Evolutionary conservation across 1,140 invertebrate species (phyloP), one percentile per base, ranked within the genome.

Genomic region (Cydia pomonella): DNA sequence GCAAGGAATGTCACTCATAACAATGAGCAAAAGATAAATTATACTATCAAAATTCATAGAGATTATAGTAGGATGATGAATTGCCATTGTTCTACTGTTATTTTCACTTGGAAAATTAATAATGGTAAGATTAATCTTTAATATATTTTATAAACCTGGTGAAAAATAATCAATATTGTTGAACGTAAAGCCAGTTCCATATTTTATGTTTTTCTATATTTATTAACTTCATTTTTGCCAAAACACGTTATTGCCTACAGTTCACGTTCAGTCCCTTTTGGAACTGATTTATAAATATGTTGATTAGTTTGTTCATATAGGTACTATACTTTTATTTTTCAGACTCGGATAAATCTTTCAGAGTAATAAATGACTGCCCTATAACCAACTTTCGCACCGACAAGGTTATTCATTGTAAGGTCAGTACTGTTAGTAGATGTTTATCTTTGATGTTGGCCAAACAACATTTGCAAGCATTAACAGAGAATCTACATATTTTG

Each of bases 61-160:
- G 27, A 33, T 69, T 69, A 69, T 41, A 33, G 29, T 12, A n/a
- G 41, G n/a, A 69, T 59, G 53, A 23, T 12, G 53, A 59, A 2
- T 23, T 59, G 53, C n/a, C 18, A 59, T 1, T 59, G 53, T 23
- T 59, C 53, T 23, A 59, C 75, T 38, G 87, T 76, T 9, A 73
- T 44, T n/a, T 80, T 89, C n/a, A 73, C 76, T 12, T 91, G 89
- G 89, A 82, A 85, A 44, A 66, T 75, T 0, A 76, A 23, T 62
- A 85, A 86, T 79, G 80, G 89, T 91, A 72, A 82, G 80, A 16
- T 13, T 80, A 5, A 1, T 74, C 72, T 18, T 73, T 27, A 62
- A 66, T 41, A 29, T 13, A 16, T 47, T 16, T 47, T 0, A 3
- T 7, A 1, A 33, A 33, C 6, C 29, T 7, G 6, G 6, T 33